These are phyloP conservation scores for Pituophis catenifer DNA, from an alignment of 2,113 vertebrate species.

Conservation along the genomic window DNA sequence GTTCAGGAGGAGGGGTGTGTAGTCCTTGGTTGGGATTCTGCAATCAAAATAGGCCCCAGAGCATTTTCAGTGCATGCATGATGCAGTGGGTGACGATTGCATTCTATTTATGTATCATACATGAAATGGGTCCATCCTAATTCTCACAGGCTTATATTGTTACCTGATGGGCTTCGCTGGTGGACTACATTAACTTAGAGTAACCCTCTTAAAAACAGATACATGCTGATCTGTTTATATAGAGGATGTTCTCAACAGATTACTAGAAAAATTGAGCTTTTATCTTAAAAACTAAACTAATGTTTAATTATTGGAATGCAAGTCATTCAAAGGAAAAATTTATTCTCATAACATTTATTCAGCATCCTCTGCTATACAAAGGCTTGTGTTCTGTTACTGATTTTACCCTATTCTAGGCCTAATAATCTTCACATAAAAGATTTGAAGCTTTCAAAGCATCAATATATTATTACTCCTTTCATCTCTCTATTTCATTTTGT, in stretches of 20 bases:
- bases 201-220: slow-evolving; percentile 26
- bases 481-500: neutral
- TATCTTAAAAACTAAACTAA: fast-evolving
- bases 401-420: no score
- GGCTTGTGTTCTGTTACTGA: neutral
- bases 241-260: slow-evolving; percentile 51
- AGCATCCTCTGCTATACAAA: neutral
- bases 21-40: neutral
- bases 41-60: neutral
- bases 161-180: slow-evolving; percentile 78
- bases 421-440: neutral
- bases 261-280: neutral
- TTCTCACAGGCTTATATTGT: slow-evolving; percentile 60
- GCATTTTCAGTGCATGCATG: neutral
- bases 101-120: neutral
- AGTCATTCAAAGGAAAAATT: neutral
- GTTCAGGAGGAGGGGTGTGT: neutral
- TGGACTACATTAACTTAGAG: slow-evolving; percentile 73
- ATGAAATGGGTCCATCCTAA: slow-evolving; percentile 70
- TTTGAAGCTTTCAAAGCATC: neutral
- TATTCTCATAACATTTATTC: neutral
- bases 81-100: neutral
- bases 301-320: neutral
- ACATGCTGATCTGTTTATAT: slow-evolving; percentile 43
- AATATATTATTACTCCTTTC: neutral